Evolutionary conservation across 2,888 invertebrate genomes (phyloP), one percentile per base, ranked within the genome.

Genomic region (Tetranychus truncatus): DNA sequence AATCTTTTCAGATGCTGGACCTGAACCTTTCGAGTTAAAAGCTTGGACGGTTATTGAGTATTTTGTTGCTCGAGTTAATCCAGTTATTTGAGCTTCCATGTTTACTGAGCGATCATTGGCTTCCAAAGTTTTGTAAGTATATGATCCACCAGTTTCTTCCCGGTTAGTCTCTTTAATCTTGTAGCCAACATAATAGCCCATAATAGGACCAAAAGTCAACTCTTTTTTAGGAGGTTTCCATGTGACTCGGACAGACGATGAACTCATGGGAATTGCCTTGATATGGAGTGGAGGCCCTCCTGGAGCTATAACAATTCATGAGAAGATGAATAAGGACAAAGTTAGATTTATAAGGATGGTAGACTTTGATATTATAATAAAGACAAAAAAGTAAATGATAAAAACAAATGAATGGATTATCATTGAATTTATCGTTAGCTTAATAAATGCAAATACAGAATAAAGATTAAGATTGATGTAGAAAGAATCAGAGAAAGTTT

Each of bases 111-210:
- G 74, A 21, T 77, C 77, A 15, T 76, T 76, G 15, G 77, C 79
- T 34, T 79, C 78, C n/a, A 80, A 73, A 1, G 82, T 81, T 75
- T 81, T 80, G 78, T 82, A 82, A 66, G 81, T 79, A 78, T 81
- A 82, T 73, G 81, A 81, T 15, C 71, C 73, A 18, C 11, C 7
- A 8, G 72, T 69, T 24, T 45, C n/a, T 15, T 73, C 45, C 18
- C 46, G n/a, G 18, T 34, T 45, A n/a, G 44, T 45, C 45, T n/a
- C 34, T 15, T 74, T 67, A 20, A 80, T 78, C 72, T 81, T 82
- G 79, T 83, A 83, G 2, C 83, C 83, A 46, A 84, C 80, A 77
- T 82, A 82, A 77, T 83, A 83, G 1, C 83, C 83, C 24, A 80
- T 78, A 67, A 83, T 80, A n/a, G 80, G 77, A 1, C 83, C 84